Evolutionary conservation across 2,797 vertebrate species (phyloP).

Genomic region (Hephaestus fuliginosus): DNA sequence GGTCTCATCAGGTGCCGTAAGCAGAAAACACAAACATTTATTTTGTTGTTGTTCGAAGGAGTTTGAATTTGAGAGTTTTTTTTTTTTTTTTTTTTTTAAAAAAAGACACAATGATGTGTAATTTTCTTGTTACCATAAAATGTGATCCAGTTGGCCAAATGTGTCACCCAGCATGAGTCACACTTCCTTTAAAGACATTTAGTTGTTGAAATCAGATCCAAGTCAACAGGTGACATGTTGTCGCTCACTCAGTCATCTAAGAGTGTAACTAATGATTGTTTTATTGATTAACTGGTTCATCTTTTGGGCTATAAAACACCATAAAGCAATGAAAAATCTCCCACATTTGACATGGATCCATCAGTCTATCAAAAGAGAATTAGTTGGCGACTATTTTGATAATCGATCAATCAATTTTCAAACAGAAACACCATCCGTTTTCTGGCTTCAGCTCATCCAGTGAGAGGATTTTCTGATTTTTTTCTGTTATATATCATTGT

Average conservation of each 20-base stretch:
- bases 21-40: conserved; percentile 22
- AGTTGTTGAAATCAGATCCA: conserved; percentile 4
- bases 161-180: conserved; percentile 3
- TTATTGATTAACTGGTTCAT: not conserved
- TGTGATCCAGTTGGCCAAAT: conserved; percentile 3
- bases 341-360: not conserved
- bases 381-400: not conserved
- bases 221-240: conserved; percentile 66
- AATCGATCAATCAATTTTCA: not conserved
- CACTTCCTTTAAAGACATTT: conserved; percentile 11
- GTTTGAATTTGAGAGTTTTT: not conserved
- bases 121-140: not conserved
- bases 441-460: not conserved
- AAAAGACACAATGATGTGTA: not conserved
- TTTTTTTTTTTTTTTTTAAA: not conserved
- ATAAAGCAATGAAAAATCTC: not conserved
- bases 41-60: not conserved
- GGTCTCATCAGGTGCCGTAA: conserved; percentile 11
- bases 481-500: not conserved
- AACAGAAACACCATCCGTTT: not conserved
- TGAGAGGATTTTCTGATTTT: not conserved
- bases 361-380: not conserved
- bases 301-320: not conserved
- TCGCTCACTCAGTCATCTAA: not conserved
- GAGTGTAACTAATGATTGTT: not conserved